Evolutionary conservation across 2,113 vertebrate genomes (phyloP).

Genomic region (Platichthys stellatus): DNA sequence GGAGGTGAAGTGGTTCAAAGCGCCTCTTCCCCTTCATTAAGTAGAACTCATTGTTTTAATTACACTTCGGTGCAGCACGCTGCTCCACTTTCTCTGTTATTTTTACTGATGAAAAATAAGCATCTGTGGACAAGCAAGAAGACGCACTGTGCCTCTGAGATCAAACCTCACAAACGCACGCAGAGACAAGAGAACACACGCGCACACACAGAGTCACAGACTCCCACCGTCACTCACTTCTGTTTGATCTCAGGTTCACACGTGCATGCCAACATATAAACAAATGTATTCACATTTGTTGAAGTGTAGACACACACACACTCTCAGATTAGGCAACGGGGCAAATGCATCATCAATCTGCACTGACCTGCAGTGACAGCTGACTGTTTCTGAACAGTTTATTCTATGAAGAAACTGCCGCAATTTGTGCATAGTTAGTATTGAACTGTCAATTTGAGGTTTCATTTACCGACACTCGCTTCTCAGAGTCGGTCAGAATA

Average conservation of each 20-base stretch:
- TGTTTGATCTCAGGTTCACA: not conserved
- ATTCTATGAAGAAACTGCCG: not conserved
- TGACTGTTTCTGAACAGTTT: not conserved
- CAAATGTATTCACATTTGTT: not conserved
- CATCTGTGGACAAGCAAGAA: constrained; percentile 59
- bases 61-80: constrained; percentile 66
- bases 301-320: not conserved
- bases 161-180: constrained; percentile 16
- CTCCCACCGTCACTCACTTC: not conserved
- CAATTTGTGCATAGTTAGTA: not conserved
- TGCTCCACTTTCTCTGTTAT: constrained; percentile 77
- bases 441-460: not conserved
- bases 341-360: not conserved
- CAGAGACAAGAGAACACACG: not conserved
- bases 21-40: constrained; percentile 78
- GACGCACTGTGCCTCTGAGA: constrained; percentile 49
- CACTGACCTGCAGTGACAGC: not conserved
- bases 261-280: not conserved
- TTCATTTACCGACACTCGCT: not conserved
- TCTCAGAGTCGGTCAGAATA: not conserved
- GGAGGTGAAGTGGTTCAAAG: constrained; percentile 78
- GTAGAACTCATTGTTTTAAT: constrained; percentile 80
- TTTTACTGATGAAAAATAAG: constrained; percentile 71
- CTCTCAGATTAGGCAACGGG: not conserved
- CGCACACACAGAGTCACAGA: not conserved